Conservation (phyloP, 2,113 vertebrate genomes). For the Condylura cristata region DNA sequence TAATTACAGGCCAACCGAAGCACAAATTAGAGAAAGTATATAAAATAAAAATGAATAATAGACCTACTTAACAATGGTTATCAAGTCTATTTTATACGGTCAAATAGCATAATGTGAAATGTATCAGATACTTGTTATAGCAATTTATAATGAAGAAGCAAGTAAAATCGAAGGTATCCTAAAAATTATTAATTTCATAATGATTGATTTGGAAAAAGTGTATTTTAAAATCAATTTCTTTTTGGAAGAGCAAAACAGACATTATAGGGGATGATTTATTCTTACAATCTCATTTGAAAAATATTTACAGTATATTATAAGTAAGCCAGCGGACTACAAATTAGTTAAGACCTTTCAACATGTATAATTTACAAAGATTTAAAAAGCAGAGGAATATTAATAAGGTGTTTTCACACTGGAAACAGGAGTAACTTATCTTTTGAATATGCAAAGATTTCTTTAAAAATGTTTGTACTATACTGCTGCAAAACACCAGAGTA, state of each 20-base stretch:
- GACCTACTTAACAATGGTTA: neutral
- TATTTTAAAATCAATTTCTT: slow-evolving; percentile 3
- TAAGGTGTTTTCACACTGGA: neutral
- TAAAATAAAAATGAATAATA: neutral
- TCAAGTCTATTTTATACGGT: neutral
- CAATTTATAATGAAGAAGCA: neutral
- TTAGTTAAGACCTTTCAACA: neutral
- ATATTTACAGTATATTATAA: neutral
- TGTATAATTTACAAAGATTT: neutral
- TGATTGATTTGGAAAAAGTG: neutral
- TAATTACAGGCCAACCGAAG: neutral
- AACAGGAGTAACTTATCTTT: neutral
- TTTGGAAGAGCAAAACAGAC: neutral
- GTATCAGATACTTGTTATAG: neutral
- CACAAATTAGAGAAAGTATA: neutral
- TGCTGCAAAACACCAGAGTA: neutral
- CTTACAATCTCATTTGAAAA: neutral
- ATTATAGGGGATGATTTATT: neutral
- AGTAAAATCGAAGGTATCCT: neutral
- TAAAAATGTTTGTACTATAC: neutral
- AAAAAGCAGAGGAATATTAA: neutral
- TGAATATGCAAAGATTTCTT: neutral
- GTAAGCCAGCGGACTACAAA: neutral
- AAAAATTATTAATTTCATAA: neutral
- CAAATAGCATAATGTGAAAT: neutral